Percentiles rank a stretch among this genome's conserved stretches.
These are phyloP conservation scores for Hippocampus guttulatus DNA, from an alignment of 2,113 vertebrate genomes.

Conservation along the genomic window DNA sequence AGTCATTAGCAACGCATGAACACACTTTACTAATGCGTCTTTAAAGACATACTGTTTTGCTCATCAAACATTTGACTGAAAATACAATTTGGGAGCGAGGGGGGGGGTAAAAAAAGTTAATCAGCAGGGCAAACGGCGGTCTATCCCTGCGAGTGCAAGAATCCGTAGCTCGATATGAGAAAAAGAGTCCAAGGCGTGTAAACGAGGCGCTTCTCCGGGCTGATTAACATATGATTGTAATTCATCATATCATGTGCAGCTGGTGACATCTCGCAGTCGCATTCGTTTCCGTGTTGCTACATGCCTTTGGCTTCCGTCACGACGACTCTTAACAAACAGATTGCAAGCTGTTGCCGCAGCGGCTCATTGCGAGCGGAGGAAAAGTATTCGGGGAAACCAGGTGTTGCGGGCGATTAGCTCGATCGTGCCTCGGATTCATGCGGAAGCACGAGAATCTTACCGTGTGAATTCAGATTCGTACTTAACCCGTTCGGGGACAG, in stretches of 20 bases:
- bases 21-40: conserved; percentile 45
- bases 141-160: conserved; percentile 45
- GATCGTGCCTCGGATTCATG: conserved; percentile 44
- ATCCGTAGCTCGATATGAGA: conserved; percentile 33
- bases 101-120: conserved; percentile 6
- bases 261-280: conserved; percentile 67
- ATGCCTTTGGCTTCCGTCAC: conserved; percentile 60
- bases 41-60: conserved; percentile 28
- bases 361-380: conserved; percentile 52
- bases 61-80: conserved; percentile 17
- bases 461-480: background rate
- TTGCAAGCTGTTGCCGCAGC: conserved; percentile 61
- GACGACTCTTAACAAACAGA: conserved; percentile 68
- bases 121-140: conserved; percentile 33
- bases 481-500: background rate
- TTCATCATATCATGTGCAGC: conserved; percentile 68
- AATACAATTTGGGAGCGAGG: conserved; percentile 4
- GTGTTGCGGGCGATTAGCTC: conserved; percentile 65
- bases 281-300: conserved; percentile 63
- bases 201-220: conserved; percentile 64
- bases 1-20: conserved; percentile 56
- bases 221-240: conserved; percentile 74
- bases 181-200: conserved; percentile 56
- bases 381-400: conserved; percentile 63
- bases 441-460: conserved; percentile 33